Conservation (phyloP, 2,888 invertebrate species). For the Troides aeacus region DNA sequence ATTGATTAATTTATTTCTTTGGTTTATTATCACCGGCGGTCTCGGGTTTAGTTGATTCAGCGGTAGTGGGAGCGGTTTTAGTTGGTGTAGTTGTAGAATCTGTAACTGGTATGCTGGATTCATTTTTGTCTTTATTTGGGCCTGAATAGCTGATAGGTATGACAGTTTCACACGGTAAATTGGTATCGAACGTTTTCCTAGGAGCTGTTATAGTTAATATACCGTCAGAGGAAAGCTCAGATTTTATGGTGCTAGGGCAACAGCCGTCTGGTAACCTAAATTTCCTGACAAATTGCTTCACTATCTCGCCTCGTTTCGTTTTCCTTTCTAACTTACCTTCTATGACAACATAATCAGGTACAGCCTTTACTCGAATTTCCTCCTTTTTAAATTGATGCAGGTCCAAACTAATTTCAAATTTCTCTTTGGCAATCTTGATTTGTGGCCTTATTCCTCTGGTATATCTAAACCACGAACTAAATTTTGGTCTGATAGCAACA, state of each 20-base stretch:
- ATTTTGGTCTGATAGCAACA: slow-evolving; percentile 36
- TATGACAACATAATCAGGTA: slow-evolving; percentile 57
- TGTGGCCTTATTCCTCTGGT: slow-evolving; percentile 48
- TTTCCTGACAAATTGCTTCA: slow-evolving; percentile 58
- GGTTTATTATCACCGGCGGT: slow-evolving; percentile 7
- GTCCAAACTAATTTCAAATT: slow-evolving; percentile 59
- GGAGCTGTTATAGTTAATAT: slow-evolving; percentile 57
- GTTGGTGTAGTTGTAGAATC: slow-evolving; percentile 6
- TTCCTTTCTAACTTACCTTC: slow-evolving; percentile 68
- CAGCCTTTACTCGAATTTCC: slow-evolving; percentile 62
- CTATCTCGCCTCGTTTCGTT: slow-evolving; percentile 48
- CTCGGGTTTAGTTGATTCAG: not conserved
- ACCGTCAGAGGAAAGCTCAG: slow-evolving; percentile 53
- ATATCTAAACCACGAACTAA: slow-evolving; percentile 40
- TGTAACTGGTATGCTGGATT: slow-evolving; percentile 23
- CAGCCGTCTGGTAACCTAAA: slow-evolving; percentile 65
- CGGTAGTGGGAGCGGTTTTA: not conserved
- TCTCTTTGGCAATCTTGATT: slow-evolving; percentile 55
- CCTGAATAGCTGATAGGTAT: slow-evolving; percentile 42
- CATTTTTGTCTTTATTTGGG: slow-evolving; percentile 27
- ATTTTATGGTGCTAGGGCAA: slow-evolving; percentile 47
- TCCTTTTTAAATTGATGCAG: slow-evolving; percentile 56
- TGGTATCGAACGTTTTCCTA: slow-evolving; percentile 43
- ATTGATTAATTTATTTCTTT: slow-evolving; percentile 2
- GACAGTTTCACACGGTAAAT: slow-evolving; percentile 47